A percentile compares a stretch with the other conserved stretches of the same genome.
Evolutionary conservation across 1,140 invertebrate genomes (phyloP).

Genomic region (Macrocentrus cingulum): DNA sequence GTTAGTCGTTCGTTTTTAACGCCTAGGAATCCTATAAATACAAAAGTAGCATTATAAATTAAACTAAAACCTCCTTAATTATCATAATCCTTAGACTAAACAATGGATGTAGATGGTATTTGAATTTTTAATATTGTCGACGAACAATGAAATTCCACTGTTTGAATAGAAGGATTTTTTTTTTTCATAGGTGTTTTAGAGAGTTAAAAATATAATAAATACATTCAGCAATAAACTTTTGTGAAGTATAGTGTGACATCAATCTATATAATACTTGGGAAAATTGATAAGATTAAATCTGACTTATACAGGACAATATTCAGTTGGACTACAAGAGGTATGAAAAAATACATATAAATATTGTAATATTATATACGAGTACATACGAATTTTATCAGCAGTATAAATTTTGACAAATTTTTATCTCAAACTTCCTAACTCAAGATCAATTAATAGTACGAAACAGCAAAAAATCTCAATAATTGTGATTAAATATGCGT

Average conservation of each 20-base stretch:
- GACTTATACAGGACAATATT: background rate
- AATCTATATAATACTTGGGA: background rate
- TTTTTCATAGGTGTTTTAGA: too few relatives aligned
- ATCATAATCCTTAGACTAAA: too few relatives aligned
- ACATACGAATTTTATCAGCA: constrained; percentile 22
- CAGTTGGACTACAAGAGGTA: constrained; percentile 27
- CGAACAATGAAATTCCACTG: too few relatives aligned
- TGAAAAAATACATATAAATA: constrained; percentile 34
- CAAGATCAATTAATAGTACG: background rate
- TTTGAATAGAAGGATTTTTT: too few relatives aligned
- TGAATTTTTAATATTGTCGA: too few relatives aligned
- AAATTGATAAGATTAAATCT: background rate
- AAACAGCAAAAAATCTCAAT: background rate
- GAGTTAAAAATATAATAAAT: background rate
- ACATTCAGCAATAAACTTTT: background rate
- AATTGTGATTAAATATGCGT: too few relatives aligned
- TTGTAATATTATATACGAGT: constrained; percentile 21
- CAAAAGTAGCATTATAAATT: too few relatives aligned
- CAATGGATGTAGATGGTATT: too few relatives aligned
- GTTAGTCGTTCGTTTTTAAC: too few relatives aligned
- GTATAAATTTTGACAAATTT: constrained; percentile 15
- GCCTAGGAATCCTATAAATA: too few relatives aligned
- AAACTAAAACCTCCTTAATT: too few relatives aligned
- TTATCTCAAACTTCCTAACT: background rate
- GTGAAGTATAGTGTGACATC: constrained; percentile 2